Percentiles rank a stretch among this genome's conserved stretches.
Evolutionary conservation across 2,113 vertebrate species (phyloP).

Genomic region (Mormyrus lacerda): DNA sequence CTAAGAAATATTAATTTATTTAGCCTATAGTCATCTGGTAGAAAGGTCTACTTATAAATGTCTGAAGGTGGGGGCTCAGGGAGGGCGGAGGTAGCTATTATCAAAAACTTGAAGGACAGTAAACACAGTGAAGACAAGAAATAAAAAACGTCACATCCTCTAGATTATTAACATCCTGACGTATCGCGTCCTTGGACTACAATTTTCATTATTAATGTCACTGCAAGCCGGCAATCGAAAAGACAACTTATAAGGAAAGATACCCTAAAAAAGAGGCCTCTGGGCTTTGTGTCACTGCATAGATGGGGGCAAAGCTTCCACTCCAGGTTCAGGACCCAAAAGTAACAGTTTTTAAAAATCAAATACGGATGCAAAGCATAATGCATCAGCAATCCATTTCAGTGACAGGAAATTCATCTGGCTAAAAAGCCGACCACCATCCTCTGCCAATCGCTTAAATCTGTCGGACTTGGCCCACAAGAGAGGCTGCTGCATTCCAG

Average conservation of each 20-base stretch:
- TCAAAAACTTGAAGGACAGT: background rate
- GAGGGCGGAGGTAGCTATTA: background rate
- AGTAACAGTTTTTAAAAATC: background rate
- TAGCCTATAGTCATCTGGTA: background rate
- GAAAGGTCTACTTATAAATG: background rate
- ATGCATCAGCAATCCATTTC: constrained; percentile 3
- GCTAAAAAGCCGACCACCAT: background rate
- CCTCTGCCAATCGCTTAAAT: background rate
- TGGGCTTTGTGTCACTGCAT: background rate
- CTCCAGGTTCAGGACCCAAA: background rate
- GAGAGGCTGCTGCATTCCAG: background rate
- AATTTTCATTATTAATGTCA: constrained; percentile 1
- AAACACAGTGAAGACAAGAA: background rate
- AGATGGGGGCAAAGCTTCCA: background rate
- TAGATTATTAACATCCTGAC: background rate
- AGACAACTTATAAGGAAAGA: background rate
- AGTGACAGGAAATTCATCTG: background rate
- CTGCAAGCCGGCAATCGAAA: background rate
- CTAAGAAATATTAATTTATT: constrained; percentile 10
- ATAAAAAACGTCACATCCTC: background rate
- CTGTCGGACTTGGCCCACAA: background rate
- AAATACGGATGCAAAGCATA: background rate
- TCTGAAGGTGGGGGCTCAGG: background rate
- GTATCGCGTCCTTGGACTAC: background rate
- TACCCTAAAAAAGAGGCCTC: background rate